Conservation (phyloP, 2,113 vertebrate genomes). For the Oreochromis niloticus region DNA sequence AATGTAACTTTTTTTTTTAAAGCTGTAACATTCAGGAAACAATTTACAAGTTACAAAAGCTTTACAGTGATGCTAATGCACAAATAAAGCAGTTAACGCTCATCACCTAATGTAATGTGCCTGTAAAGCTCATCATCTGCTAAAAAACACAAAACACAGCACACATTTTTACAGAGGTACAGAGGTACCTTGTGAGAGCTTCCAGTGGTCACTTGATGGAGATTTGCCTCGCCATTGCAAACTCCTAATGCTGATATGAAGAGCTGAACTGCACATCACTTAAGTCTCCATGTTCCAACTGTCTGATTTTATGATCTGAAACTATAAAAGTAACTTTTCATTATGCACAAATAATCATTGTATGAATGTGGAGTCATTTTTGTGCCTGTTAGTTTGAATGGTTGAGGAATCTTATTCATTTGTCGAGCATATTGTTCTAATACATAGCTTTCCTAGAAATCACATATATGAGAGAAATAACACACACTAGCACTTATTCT, state of each 20-base stretch:
- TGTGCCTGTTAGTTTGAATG: not conserved
- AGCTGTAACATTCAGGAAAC: not conserved
- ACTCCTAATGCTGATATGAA: not conserved
- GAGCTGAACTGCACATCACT: not conserved
- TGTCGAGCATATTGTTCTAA: not conserved
- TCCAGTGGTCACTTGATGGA: not conserved
- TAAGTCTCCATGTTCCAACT: not conserved
- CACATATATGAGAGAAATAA: not conserved
- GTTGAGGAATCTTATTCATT: not conserved
- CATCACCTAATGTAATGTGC: not conserved
- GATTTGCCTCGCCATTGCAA: not conserved
- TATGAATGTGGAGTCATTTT: not conserved
- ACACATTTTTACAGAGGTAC: not conserved
- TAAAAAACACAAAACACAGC: not conserved
- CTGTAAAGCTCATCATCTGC: not conserved
- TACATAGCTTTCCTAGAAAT: not conserved
- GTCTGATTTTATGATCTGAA: not conserved
- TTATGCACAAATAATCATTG: not conserved
- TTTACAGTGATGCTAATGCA: not conserved
- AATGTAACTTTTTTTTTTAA: no score
- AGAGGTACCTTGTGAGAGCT: not conserved
- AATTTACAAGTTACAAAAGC: not conserved
- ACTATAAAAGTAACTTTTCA: not conserved
- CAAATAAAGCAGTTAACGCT: not conserved
- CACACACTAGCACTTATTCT: not conserved